phyloP scores from a whole-genome alignment of 1,140 invertebrate genomes.

The Akabosia matsudoensis region DNA sequence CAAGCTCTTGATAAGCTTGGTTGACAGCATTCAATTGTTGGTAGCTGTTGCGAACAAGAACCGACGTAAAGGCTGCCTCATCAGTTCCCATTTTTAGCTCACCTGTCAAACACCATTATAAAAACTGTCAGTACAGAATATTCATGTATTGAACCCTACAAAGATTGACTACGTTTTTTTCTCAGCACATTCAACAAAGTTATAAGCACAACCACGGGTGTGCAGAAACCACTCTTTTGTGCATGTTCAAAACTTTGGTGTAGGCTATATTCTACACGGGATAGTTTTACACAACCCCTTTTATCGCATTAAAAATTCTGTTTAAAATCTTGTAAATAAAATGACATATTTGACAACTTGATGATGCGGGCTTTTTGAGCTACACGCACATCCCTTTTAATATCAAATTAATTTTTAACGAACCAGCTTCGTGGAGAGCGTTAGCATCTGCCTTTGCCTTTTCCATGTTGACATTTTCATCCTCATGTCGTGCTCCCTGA shows the following conservation, averaged over 20 bases:
- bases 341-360: neutral
- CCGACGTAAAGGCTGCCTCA: conserved; percentile 78
- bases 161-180: neutral
- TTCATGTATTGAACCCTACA: neutral
- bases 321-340: neutral
- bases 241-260: no score
- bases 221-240: no score
- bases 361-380: neutral
- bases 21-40: conserved; percentile 52
- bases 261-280: no score
- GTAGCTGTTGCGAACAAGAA: conserved; percentile 57
- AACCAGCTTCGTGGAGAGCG: conserved; percentile 45
- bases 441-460: conserved; percentile 51
- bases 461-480: conserved; percentile 47
- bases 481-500: conserved; percentile 52
- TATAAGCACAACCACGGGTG: no score
- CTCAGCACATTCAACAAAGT: neutral
- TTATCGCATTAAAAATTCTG: neutral
- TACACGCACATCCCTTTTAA: neutral
- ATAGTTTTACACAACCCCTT: no score
- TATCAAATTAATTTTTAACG: conserved; percentile 28
- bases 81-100: conserved; percentile 84
- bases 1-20: conserved; percentile 65
- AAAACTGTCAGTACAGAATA: conserved; percentile 12
- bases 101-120: conserved; percentile 51